These are phyloP conservation scores for Calonectris borealis DNA, from an alignment of 2,113 vertebrate genomes.

Conservation along the genomic window DNA sequence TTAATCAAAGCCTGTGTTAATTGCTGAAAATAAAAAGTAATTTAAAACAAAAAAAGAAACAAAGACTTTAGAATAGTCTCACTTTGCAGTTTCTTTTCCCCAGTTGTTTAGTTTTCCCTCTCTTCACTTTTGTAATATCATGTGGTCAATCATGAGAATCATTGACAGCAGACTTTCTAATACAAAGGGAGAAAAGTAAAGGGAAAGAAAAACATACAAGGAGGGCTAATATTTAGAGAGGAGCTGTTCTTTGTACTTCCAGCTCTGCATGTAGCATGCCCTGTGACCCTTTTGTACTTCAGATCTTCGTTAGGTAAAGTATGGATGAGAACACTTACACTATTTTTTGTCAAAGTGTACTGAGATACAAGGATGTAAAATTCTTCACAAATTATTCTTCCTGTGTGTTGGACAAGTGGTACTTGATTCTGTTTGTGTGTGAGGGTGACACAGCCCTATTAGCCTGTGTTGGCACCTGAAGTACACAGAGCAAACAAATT, in stretches of 20 bases:
- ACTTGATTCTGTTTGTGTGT: not conserved
- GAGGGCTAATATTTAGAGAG: not conserved
- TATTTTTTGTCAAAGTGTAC: not conserved
- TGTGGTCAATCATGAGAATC: not conserved
- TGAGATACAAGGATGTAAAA: not conserved
- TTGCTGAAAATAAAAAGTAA: not conserved
- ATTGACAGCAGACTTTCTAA: conserved; percentile 6
- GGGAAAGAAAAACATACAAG: not conserved
- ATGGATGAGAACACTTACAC: not conserved
- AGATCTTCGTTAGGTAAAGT: not conserved
- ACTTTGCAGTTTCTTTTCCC: not conserved
- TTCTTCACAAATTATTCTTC: not conserved
- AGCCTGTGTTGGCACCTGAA: not conserved
- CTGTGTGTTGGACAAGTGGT: not conserved
- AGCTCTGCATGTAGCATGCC: not conserved
- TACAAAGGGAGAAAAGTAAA: not conserved
- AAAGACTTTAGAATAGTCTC: not conserved
- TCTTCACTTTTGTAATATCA: not conserved
- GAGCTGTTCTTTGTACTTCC: not conserved
- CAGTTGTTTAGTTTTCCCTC: conserved; percentile 17
- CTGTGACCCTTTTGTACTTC: not conserved
- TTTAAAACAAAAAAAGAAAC: not conserved
- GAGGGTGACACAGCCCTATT: not conserved
- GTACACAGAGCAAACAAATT: not conserved
- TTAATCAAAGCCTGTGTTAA: not conserved